Conservation (phyloP, 2,113 vertebrate species). For the Sakesphorus luctuosus region DNA sequence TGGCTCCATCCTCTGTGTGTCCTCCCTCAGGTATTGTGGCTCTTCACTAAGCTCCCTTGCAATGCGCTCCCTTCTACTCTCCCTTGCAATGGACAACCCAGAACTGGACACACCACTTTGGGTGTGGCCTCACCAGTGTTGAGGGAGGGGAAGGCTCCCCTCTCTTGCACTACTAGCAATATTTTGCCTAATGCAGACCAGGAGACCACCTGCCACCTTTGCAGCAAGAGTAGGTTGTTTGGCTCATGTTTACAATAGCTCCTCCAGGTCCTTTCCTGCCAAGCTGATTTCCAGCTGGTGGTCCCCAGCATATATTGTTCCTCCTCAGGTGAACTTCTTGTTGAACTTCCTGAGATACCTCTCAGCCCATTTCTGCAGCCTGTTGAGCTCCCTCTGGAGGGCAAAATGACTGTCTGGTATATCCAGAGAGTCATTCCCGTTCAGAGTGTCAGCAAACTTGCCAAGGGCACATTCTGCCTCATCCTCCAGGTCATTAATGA, state of each 20-base stretch:
- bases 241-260: not conserved
- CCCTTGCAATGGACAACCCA: not conserved
- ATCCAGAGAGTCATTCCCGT: not conserved
- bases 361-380: not conserved
- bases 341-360: not conserved
- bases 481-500: not conserved
- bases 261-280: not conserved
- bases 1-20: not conserved
- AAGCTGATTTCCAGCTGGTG: not conserved
- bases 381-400: not conserved
- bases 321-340: not conserved
- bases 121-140: not conserved
- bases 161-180: not conserved
- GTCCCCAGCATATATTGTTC: not conserved
- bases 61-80: not conserved
- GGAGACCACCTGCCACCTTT: not conserved
- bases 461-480: not conserved
- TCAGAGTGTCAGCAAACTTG: not conserved
- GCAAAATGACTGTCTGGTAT: not conserved
- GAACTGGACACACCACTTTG: not conserved
- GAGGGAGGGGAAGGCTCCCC: not conserved
- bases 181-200: not conserved
- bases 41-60: not conserved
- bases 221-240: not conserved
- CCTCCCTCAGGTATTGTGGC: not conserved